These are phyloP conservation scores for Alloscopus bannaensis DNA, from an alignment of 2,888 invertebrate genomes.

Conservation along the genomic window DNA sequence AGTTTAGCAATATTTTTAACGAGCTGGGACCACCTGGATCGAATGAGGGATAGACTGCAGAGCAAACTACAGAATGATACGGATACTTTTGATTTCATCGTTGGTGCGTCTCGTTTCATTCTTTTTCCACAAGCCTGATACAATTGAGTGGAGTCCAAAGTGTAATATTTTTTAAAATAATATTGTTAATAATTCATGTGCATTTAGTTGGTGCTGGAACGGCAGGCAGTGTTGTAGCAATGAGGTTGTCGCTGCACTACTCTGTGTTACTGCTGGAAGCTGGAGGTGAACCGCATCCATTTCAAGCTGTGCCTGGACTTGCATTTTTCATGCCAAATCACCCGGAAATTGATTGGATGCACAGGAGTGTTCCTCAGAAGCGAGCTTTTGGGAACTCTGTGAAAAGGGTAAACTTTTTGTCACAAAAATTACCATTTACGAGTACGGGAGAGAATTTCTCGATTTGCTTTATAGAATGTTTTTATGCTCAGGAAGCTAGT, in stretches of 20 bases:
- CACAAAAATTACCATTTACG: neutral
- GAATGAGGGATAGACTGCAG: constrained; percentile 48
- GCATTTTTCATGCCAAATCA: constrained; percentile 75
- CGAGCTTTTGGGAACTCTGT: constrained; percentile 34
- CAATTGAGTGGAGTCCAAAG: too few relatives aligned
- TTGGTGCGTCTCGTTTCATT: constrained; percentile 39
- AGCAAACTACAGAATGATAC: constrained; percentile 58
- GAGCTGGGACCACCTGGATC: constrained; percentile 48
- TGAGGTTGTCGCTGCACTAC: constrained; percentile 76
- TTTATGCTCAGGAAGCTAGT: constrained; percentile 29
- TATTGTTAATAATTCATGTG: too few relatives aligned
- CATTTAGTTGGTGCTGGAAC: constrained; percentile 51
- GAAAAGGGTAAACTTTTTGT: constrained; percentile 23
- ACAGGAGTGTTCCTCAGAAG: constrained; percentile 53
- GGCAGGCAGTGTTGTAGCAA: constrained; percentile 78
- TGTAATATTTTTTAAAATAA: too few relatives aligned
- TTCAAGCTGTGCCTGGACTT: constrained; percentile 74
- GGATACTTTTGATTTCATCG: constrained; percentile 61
- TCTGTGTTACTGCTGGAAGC: constrained; percentile 76
- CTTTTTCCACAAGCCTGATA: too few relatives aligned
- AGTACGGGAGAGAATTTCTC: constrained; percentile 8
- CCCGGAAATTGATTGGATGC: constrained; percentile 76
- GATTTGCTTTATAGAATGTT: constrained; percentile 15
- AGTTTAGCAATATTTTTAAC: constrained; percentile 54
- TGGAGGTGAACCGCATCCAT: constrained; percentile 76